Evolutionary conservation across 2,113 vertebrate genomes (phyloP), one percentile per base, ranked within the genome.

Genomic region (Lepus americanus): DNA sequence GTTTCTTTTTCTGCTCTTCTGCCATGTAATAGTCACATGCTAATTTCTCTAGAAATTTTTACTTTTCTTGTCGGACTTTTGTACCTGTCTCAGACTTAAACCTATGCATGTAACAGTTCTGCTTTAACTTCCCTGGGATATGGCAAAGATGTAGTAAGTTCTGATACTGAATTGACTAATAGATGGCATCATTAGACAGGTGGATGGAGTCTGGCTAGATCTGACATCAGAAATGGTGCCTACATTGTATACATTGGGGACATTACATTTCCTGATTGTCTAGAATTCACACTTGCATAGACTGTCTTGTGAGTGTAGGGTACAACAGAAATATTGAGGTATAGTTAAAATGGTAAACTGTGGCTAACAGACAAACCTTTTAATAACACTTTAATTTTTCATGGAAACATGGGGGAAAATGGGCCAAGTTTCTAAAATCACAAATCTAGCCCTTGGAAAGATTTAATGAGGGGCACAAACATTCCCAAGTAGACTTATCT

Each of bases 331-430:
- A 20, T 55, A 33, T 29, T 76, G 33, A 31, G 16, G 51, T 79
- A 29, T 23, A 61, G 6, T 59, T 90, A 64, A 70, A 90, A 80
- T 90, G 12, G 44, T 85, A 90, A 31, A 88, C 17, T 33, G 1
- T 81, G 8, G 27, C 49, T 44, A 70, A 72, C 66, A 66, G 16
- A 55, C 4, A 83, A 23, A 39, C 7, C 2, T 87, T 92, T 85
- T 87, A 73, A 83, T 25, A 8, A 64, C 17, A 29, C 89, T 93
- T 23, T 77, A n/a, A 13, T 74, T 93, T 87, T 82, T 55, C 51
- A 86, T 51, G 77, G 44, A 86, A 93, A 77, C 27, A 51, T 17
- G n/a, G 31, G 63, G 44, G 44, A 91, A 83, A 80, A 66, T 27
- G 20, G 93, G 17, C 67, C 20, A 49, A 53, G 0, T 83, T 87